Evolutionary conservation across 2,797 vertebrate species (phyloP), one percentile per base, ranked within the genome.

Genomic region (Halcyon chelicuti): DNA sequence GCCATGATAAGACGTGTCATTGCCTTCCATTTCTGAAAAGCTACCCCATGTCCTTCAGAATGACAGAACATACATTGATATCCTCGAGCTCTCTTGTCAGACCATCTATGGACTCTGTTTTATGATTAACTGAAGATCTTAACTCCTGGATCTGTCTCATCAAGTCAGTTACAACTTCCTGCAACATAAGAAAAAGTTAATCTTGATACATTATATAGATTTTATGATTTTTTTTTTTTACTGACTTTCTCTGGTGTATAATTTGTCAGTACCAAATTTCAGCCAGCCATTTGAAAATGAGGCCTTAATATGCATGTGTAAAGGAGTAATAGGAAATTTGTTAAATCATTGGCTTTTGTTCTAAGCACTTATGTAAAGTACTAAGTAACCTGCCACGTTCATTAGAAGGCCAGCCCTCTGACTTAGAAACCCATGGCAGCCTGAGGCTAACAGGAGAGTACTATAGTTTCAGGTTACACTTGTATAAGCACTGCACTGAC

Each of bases 101-200:
- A 51, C 98, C 98, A 78, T 97, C 97, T 73, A 99, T 97, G 60
- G 95, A 98, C 95, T 99, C 98, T 2, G 98, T 98, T 96, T 98
- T 99, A 95, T 98, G 98, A 96, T 96, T 98, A 79, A 98, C 89
- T 29, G 98, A 98, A 76, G 95, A 97, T 80, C 99, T 99, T 66
- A 99, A 97, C 70, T 99, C 98, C 97, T 98, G 98, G 96, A 99
- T 99, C 98, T 99, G 98, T 94, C 97, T 99, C 94, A 99, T 99
- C 91, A 99, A 98, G 86, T 99, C 98, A 73, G 99, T 87, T 85
- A 99, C 97, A 94, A 99, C 98, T 92, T 98, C 99, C 99, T 99
- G 95, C 47, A 94, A 40, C 25, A 95, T 57, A 92, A 88, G 88
- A 97, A 96, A 93, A 82, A 82, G 17, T 61, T 49, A 77, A 84